Conservation (phyloP, 2,888 invertebrate species). For the Cactoblastis cactorum region DNA sequence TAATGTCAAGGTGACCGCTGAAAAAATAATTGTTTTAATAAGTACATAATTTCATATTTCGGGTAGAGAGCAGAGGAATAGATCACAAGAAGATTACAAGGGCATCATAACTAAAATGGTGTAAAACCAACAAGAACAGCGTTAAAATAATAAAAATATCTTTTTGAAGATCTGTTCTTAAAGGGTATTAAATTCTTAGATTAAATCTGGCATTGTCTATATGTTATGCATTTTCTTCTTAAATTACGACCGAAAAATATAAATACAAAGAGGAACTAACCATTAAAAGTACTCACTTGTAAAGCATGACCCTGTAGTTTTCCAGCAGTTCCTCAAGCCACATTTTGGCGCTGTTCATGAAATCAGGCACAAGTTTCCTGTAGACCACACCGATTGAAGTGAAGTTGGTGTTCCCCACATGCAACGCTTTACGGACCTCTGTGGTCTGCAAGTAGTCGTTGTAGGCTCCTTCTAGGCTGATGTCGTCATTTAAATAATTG, state of each 20-base stretch:
- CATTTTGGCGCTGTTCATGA: conserved; percentile 78
- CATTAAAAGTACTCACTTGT: conserved; percentile 81
- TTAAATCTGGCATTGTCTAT: too few relatives aligned
- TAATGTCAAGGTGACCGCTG: conserved; percentile 81
- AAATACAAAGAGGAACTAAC: too few relatives aligned
- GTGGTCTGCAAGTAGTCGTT: conserved; percentile 63
- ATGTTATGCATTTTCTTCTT: too few relatives aligned
- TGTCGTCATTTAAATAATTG: conserved; percentile 68
- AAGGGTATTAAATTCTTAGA: too few relatives aligned
- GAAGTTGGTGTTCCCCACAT: conserved; percentile 74
- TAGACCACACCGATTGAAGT: conserved; percentile 74
- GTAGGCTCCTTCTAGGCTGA: conserved; percentile 57
- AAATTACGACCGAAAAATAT: too few relatives aligned
- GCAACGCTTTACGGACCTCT: conserved; percentile 67
- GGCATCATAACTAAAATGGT: too few relatives aligned
- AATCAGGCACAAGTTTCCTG: conserved; percentile 70
- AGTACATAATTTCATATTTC: too few relatives aligned
- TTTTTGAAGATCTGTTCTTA: too few relatives aligned
- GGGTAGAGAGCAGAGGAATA: too few relatives aligned
- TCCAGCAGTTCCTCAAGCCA: conserved; percentile 77
- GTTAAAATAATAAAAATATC: too few relatives aligned
- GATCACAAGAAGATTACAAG: too few relatives aligned
- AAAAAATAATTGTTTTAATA: background rate
- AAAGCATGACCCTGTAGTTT: conserved; percentile 78
- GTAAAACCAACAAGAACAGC: too few relatives aligned